Evolutionary conservation across 2,113 vertebrate species (phyloP).

Genomic region (Solenodon paradoxus): DNA sequence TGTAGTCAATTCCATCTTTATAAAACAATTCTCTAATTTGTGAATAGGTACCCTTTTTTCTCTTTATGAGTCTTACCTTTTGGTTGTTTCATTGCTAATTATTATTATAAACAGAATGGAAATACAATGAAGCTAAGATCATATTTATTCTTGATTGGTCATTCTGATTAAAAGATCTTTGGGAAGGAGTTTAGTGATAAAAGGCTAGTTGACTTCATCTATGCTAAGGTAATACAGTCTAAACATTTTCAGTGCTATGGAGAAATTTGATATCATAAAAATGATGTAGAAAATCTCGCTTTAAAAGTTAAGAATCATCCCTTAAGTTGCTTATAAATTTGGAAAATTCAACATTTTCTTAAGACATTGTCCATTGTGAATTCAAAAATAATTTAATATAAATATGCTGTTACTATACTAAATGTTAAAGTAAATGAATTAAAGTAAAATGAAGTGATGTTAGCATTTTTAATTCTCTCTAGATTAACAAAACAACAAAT

Average conservation of each 20-base stretch:
- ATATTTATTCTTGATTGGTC: slow-evolving; percentile 28
- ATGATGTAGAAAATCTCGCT: not conserved
- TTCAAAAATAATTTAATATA: slow-evolving; percentile 7
- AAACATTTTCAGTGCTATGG: not conserved
- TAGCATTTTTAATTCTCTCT: slow-evolving; percentile 48
- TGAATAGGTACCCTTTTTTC: not conserved
- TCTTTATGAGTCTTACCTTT: not conserved
- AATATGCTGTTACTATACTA: not conserved
- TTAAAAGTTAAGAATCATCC: not conserved
- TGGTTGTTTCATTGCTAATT: slow-evolving; percentile 1
- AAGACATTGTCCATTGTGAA: not conserved
- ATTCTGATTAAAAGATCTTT: not conserved
- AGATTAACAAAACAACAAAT: slow-evolving; percentile 15
- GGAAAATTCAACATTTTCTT: slow-evolving; percentile 11
- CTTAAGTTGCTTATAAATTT: not conserved
- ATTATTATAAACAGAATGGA: not conserved
- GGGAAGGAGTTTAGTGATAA: not conserved
- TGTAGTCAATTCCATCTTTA: not conserved
- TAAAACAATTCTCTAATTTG: not conserved
- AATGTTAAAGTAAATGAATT: slow-evolving; percentile 1
- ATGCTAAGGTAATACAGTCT: not conserved
- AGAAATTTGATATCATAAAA: slow-evolving; percentile 19
- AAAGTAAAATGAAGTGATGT: slow-evolving; percentile 39
- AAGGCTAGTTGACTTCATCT: not conserved
- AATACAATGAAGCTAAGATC: slow-evolving; percentile 26